Evolutionary conservation across 1,140 invertebrate species (phyloP).

Genomic region (Ceratitis capitata): DNA sequence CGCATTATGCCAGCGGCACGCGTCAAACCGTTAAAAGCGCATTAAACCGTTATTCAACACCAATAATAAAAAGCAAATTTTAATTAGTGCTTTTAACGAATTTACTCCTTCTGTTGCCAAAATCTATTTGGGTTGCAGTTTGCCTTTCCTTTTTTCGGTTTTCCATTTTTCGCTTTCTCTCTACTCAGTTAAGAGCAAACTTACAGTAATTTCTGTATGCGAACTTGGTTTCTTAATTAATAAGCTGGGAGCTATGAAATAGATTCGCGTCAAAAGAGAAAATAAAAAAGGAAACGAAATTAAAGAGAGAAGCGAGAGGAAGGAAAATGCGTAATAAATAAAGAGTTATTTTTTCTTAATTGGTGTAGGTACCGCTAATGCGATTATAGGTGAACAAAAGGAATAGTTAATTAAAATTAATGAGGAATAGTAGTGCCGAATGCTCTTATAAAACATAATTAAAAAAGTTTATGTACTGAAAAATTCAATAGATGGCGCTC

Average conservation of each 20-base stretch:
- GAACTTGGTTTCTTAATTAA: not conserved
- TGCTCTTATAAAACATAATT: too few relatives aligned
- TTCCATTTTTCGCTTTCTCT: not conserved
- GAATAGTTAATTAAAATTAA: too few relatives aligned
- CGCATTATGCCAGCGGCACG: not conserved
- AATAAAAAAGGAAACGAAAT: too few relatives aligned
- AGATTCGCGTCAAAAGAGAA: too few relatives aligned
- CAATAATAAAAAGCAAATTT: slow-evolving; percentile 22
- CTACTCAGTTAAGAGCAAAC: not conserved
- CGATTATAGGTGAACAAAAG: too few relatives aligned
- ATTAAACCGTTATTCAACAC: not conserved
- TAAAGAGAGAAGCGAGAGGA: too few relatives aligned
- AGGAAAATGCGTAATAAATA: too few relatives aligned
- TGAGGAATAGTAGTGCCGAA: too few relatives aligned
- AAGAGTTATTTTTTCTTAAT: too few relatives aligned
- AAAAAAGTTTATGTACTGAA: too few relatives aligned
- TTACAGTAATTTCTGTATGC: not conserved
- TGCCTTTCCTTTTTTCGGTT: not conserved
- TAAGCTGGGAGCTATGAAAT: not conserved
- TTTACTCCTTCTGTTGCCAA: not conserved
- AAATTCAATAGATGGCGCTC: too few relatives aligned
- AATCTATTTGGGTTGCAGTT: slow-evolving; percentile 4
- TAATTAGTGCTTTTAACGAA: slow-evolving; percentile 3
- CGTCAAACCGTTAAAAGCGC: not conserved
- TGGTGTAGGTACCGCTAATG: too few relatives aligned